A percentile compares a stretch with the other conserved stretches of the same genome.
These are phyloP conservation scores for Caenorhabditis parvicauda DNA, from an alignment of 2,888 invertebrate species.

Conservation along the genomic window DNA sequence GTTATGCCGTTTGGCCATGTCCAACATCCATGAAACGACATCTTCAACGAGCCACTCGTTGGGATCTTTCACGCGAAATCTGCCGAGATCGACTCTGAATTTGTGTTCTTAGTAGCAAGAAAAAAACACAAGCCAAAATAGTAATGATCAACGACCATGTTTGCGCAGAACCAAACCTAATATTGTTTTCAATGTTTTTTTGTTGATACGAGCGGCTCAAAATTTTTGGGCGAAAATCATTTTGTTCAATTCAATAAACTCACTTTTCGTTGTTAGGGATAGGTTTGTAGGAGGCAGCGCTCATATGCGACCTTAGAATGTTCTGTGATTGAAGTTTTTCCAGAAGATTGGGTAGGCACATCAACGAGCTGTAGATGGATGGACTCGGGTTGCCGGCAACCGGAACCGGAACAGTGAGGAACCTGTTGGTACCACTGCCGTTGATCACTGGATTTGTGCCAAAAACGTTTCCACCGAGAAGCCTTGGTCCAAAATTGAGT, in stretches of 20 bases:
- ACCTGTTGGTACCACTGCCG: neutral
- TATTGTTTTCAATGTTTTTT: neutral
- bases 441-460: neutral
- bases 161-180: neutral
- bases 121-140: no score
- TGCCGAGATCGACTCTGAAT: conserved; percentile 51
- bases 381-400: neutral
- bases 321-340: conserved; percentile 15
- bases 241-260: conserved; percentile 4
- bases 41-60: conserved; percentile 58
- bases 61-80: conserved; percentile 62
- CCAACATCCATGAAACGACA: conserved; percentile 61
- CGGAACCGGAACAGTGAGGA: neutral
- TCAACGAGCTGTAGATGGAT: conserved; percentile 39
- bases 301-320: conserved; percentile 46
- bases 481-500: neutral
- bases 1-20: conserved; percentile 53
- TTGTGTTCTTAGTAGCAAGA: neutral
- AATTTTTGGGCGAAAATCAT: neutral
- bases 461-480: neutral
- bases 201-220: neutral
- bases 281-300: conserved; percentile 47
- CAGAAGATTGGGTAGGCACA: conserved; percentile 43
- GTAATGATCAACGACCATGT: no score
- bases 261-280: conserved; percentile 57